A percentile compares a stretch with the other conserved stretches of the same genome.
These are phyloP conservation scores for Ceratosolen solmsi DNA, from an alignment of 1,140 invertebrate genomes.

Conservation along the genomic window DNA sequence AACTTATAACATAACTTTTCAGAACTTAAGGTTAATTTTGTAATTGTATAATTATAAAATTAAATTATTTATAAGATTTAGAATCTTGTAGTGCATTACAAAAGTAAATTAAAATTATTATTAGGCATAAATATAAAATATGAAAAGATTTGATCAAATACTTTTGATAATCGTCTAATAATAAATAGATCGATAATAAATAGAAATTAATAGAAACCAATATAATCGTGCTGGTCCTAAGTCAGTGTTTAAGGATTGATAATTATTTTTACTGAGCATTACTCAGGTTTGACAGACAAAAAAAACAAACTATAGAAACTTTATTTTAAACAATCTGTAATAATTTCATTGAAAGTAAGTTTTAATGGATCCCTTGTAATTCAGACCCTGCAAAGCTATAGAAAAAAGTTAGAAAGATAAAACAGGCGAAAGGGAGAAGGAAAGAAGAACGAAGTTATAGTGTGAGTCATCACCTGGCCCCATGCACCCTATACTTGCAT, in stretches of 20 bases:
- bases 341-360: conserved; percentile 11
- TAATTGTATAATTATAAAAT: too few relatives aligned
- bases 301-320: conserved; percentile 3
- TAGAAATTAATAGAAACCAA: too few relatives aligned
- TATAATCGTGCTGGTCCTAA: too few relatives aligned
- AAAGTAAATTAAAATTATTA: too few relatives aligned
- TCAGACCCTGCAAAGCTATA: background rate
- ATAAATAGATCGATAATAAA: too few relatives aligned
- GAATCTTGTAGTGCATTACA: too few relatives aligned
- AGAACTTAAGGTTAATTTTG: too few relatives aligned
- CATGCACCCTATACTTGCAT: conserved; percentile 45
- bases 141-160: too few relatives aligned
- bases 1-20: too few relatives aligned
- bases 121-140: too few relatives aligned
- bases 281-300: background rate
- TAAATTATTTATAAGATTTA: too few relatives aligned
- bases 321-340: conserved; percentile 13
- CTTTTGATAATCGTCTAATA: too few relatives aligned
- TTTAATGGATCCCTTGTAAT: conserved; percentile 12
- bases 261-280: background rate
- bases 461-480: conserved; percentile 73
- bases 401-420: conserved; percentile 27
- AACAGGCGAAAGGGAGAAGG: conserved; percentile 7
- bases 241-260: background rate
- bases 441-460: conserved; percentile 52